These are phyloP conservation scores for Phyllotreta cruciferae DNA, from an alignment of 2,888 invertebrate species.

Conservation along the genomic window DNA sequence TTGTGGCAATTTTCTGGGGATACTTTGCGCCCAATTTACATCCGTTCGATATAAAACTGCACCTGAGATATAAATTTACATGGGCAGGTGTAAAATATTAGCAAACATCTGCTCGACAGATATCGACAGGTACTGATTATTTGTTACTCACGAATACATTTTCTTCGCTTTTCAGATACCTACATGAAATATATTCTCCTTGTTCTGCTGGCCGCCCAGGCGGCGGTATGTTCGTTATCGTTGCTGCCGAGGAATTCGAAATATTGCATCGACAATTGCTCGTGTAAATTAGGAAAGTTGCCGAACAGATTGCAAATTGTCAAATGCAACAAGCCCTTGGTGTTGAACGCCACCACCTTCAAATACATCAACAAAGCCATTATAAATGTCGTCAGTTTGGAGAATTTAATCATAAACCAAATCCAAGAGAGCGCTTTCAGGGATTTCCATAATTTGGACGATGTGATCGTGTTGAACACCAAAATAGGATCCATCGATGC, in stretches of 20 bases:
- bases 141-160: not conserved
- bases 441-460: conserved; percentile 70
- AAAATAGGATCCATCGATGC: conserved; percentile 72
- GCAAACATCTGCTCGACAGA: not conserved
- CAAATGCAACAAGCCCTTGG: conserved; percentile 45
- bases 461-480: conserved; percentile 74
- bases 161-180: conserved; percentile 40
- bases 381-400: conserved; percentile 44
- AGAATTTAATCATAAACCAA: conserved; percentile 64
- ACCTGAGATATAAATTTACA: no score
- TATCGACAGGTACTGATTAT: not conserved
- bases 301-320: conserved; percentile 44
- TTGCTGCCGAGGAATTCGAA: conserved; percentile 34
- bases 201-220: conserved; percentile 40
- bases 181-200: conserved; percentile 39
- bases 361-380: conserved; percentile 39
- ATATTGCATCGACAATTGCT: conserved; percentile 46
- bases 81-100: no score
- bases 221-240: conserved; percentile 39
- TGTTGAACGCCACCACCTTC: conserved; percentile 45
- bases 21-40: no score
- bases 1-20: no score
- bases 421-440: conserved; percentile 75
- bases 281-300: conserved; percentile 44
- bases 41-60: no score